Evolutionary conservation across 2,888 invertebrate species (phyloP), one percentile per base, ranked within the genome.

Genomic region (Abscondita cerata): DNA sequence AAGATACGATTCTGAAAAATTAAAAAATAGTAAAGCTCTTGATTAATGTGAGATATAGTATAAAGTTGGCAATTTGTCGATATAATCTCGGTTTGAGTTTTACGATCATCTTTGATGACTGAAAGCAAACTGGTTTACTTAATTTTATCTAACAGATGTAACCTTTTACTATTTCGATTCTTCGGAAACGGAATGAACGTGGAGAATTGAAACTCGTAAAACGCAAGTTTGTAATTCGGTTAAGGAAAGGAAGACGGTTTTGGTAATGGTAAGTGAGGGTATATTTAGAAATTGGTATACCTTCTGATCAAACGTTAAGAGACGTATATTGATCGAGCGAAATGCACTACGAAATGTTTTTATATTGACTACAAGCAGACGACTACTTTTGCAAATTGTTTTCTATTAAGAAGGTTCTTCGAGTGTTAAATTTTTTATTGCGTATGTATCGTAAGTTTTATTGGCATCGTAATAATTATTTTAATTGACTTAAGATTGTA

Each of bases 181-280:
- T 56, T 52, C 47, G 44, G 61, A 56, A 59, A 56, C 18, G 44
- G 47, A 60, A 53, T 38, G 54, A 41, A 50, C 33, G 52, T 41
- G 36, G 59, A 40, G 52, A 60, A 60, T 60, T 55, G 51, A 47
- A 56, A 56, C 52, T 61, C 61, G 56, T 61, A 61, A 61, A 61
- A 56, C 61, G 61, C 61, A 61, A 56, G 46, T 61, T 61, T 20
- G 56, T 61, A 61, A 61, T 61, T 61, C 54, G 61, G 56, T 61
- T 56, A 56, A 54, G 59, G 61, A 36, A 52, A 52, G 34, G 51
- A 50, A 55, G 55, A 60, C 55, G 44, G 48, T 34, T 51, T 55
- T 55, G 34, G 53, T 55, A 60, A 60, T 60, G 34, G 59, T 40
- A 53, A 53, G 53, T 25, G 54, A 33, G 54, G 56, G 31, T 56